These are phyloP conservation scores for Periophthalmodon schlosseri DNA, from an alignment of 2,113 vertebrate species.

Conservation along the genomic window DNA sequence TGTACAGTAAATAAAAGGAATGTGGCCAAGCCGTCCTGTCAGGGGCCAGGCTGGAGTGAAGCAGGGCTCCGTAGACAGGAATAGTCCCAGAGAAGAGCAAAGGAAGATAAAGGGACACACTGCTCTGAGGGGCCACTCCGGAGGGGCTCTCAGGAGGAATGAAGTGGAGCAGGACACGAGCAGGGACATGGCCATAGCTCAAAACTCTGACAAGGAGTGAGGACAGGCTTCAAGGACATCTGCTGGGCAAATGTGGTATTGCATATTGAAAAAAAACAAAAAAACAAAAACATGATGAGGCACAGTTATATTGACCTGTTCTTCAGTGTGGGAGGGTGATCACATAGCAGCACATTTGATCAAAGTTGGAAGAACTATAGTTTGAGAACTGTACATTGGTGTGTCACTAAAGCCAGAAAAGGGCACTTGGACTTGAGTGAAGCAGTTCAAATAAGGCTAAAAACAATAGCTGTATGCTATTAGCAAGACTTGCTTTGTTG, in stretches of 20 bases:
- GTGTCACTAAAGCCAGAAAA: too few species aligned
- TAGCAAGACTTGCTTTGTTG: too few species aligned
- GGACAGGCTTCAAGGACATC: not conserved
- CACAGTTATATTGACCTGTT: not conserved
- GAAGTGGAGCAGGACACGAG: constrained; percentile 10
- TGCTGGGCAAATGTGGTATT: constrained; percentile 1
- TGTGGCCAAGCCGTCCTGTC: not conserved
- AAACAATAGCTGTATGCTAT: too few species aligned
- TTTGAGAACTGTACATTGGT: too few species aligned
- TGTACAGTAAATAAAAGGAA: not conserved
- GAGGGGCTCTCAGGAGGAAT: not conserved
- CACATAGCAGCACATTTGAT: too few species aligned
- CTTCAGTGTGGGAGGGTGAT: too few species aligned
- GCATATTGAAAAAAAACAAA: not conserved
- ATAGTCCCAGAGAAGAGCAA: constrained; percentile 5
- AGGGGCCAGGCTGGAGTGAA: not conserved
- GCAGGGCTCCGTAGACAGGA: not conserved
- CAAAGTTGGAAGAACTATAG: too few species aligned
- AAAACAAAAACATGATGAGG: not conserved
- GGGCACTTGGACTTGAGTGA: too few species aligned
- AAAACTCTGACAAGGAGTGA: not conserved
- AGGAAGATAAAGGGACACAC: constrained; percentile 2
- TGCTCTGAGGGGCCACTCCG: not conserved
- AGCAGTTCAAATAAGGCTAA: too few species aligned
- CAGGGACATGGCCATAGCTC: not conserved